phyloP scores from a whole-genome alignment of 2,888 invertebrate species.

The Trachelus stipa region DNA sequence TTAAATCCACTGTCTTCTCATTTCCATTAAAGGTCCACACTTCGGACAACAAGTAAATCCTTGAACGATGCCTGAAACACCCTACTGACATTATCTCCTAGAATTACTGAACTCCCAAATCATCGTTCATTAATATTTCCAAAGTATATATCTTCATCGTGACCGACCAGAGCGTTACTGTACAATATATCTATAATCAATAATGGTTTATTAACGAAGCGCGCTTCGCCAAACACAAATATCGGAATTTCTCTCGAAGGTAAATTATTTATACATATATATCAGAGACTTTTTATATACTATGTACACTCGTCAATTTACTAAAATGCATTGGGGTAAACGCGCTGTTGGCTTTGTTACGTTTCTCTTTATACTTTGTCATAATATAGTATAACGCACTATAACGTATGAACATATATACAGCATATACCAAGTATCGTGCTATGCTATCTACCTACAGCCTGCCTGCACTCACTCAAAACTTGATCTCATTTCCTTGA shows the following conservation, averaged over 20 bases:
- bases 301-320: background rate
- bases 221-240: background rate
- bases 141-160: background rate
- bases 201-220: no score
- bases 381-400: background rate
- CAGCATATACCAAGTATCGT: background rate
- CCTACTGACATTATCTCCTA: background rate
- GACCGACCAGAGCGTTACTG: background rate
- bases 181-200: background rate
- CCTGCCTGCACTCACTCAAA: conserved; percentile 49
- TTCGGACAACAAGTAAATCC: background rate
- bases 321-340: background rate
- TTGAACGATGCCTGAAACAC: background rate
- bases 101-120: background rate
- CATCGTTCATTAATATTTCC: background rate
- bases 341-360: background rate
- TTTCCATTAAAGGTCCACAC: background rate
- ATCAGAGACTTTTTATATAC: background rate
- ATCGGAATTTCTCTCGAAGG: background rate
- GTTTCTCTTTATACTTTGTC: background rate
- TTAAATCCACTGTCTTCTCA: conserved; percentile 29
- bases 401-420: background rate
- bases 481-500: conserved; percentile 63
- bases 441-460: background rate
- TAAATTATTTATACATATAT: background rate